Percentiles rank a stretch among this genome's conserved stretches.
Evolutionary conservation across 2,797 vertebrate species (phyloP).

Genomic region (Poecile montanus): DNA sequence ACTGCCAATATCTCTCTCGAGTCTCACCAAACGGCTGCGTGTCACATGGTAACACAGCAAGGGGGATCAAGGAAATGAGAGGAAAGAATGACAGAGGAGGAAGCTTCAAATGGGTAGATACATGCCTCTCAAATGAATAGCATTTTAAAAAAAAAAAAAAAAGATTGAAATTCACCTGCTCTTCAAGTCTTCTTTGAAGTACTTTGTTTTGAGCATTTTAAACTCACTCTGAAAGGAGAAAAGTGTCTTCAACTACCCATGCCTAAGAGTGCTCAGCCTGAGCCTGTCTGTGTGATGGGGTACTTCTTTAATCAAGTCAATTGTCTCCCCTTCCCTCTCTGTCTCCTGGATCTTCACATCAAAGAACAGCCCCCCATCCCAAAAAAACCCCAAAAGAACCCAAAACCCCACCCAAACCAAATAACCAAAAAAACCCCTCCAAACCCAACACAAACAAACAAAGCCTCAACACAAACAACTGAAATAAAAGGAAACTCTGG

Average conservation of each 20-base stretch:
- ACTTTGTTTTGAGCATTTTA: neutral
- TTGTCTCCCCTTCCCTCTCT: neutral
- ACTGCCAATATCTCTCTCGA: conserved; percentile 74
- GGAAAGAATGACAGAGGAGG: conserved; percentile 57
- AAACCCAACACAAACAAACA: neutral
- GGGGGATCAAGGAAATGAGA: conserved; percentile 61
- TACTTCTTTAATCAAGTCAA: neutral
- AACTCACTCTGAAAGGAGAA: neutral
- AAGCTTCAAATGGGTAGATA: conserved; percentile 55
- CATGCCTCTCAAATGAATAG: conserved; percentile 34
- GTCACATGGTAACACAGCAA: conserved; percentile 72
- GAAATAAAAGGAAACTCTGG: neutral
- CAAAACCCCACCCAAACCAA: neutral
- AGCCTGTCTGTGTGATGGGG: neutral
- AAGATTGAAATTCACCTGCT: neutral
- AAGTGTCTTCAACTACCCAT: neutral
- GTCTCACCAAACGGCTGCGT: conserved; percentile 64
- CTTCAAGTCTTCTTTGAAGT: neutral
- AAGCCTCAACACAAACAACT: neutral
- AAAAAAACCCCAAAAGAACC: accelerated
- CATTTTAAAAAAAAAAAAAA: neutral
- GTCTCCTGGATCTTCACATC: neutral
- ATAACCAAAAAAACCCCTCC: neutral
- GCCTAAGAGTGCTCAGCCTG: neutral
- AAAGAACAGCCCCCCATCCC: neutral